A percentile compares a stretch with the other conserved stretches of the same genome.
These are phyloP conservation scores for Ormyrus pomaceus DNA, from an alignment of 2,888 invertebrate species.

Conservation along the genomic window DNA sequence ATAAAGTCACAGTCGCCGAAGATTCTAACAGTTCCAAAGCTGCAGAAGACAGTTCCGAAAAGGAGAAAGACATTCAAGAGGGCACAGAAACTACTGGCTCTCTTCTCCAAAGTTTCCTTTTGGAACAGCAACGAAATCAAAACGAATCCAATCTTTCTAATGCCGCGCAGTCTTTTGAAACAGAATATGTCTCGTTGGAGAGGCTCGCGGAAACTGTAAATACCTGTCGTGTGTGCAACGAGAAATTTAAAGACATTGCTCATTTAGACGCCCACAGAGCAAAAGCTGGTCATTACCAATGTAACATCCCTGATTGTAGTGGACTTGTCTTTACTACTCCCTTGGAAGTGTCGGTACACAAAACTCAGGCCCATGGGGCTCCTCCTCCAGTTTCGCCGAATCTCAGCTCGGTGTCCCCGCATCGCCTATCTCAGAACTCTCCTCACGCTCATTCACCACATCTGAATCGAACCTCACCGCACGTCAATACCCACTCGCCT, in stretches of 20 bases:
- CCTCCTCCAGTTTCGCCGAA: slow-evolving; percentile 66
- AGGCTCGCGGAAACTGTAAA: slow-evolving; percentile 79
- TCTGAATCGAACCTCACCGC: slow-evolving; percentile 64
- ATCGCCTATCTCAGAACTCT: slow-evolving; percentile 62
- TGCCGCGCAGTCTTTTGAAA: slow-evolving; percentile 69
- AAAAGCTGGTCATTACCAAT: slow-evolving; percentile 79
- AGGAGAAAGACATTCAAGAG: slow-evolving; percentile 58
- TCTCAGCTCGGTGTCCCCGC: slow-evolving; percentile 59
- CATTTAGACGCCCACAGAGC: slow-evolving; percentile 78
- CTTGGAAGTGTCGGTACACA: slow-evolving; percentile 69
- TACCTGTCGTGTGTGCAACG: slow-evolving; percentile 80
- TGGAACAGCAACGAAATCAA: slow-evolving; percentile 68
- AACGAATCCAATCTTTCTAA: slow-evolving; percentile 64
- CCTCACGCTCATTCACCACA: slow-evolving; percentile 64
- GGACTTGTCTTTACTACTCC: slow-evolving; percentile 68
- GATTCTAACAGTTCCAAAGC: slow-evolving; percentile 29
- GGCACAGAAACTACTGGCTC: slow-evolving; percentile 65
- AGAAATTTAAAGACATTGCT: slow-evolving; percentile 78
- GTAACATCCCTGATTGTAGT: slow-evolving; percentile 72
- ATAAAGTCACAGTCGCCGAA: slow-evolving; percentile 47
- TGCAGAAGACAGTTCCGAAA: slow-evolving; percentile 24
- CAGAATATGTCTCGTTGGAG: slow-evolving; percentile 82
- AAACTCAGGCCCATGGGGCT: slow-evolving; percentile 69
- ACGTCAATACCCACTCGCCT: slow-evolving; percentile 64
- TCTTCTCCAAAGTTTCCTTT: slow-evolving; percentile 70